Evolutionary conservation across 2,797 vertebrate genomes (phyloP), one percentile per base, ranked within the genome.

Genomic region (Avahi laniger): DNA sequence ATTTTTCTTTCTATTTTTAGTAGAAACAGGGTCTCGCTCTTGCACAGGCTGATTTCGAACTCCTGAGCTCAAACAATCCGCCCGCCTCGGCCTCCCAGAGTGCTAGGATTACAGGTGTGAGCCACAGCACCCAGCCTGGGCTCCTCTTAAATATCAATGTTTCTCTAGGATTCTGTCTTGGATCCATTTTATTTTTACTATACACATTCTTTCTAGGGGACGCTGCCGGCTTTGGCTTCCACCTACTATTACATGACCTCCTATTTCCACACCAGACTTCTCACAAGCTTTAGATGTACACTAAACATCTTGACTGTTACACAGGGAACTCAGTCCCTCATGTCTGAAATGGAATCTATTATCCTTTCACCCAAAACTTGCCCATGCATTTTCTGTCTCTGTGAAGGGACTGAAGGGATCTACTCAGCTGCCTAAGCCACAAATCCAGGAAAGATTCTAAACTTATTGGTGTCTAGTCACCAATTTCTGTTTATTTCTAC

Each of bases 401-500:
- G 41, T 67, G 78, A 94, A 82, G 78, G 33, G 28, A 76, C 4
- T 65, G 54, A 59, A 63, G 30, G 61, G 57, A n/a, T 57, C 38
- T 73, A 54, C 38, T 30, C 46, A 59, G 50, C 43, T 63, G 52
- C 88, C 52, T 72, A 72, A 81, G n/a, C 33, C 75, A 72, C 35
- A 85, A 72, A 81, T 69, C 18, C 63, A 85, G 57, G 70, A 63
- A 70, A 61, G 28, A 81, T 33, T 81, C 65, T 46, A 80, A 80
- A 67, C 35, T 43, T 2, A 81, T 69, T n/a, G n/a, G n/a, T n/a
- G 33, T 46, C 43, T 26, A 33, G 72, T 67, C 48, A 92, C n/a
- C 48, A 67, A 81, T 92, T 91, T 91, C 24, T 63, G 35, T 85
- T 76, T 33, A 65, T 95, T 57, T 91, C 91, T 26, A 57, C 48